Percentiles rank a stretch among this genome's conserved stretches.
These are phyloP conservation scores for Phrynocephalus forsythii DNA, from an alignment of 2,797 vertebrate genomes.

Conservation along the genomic window DNA sequence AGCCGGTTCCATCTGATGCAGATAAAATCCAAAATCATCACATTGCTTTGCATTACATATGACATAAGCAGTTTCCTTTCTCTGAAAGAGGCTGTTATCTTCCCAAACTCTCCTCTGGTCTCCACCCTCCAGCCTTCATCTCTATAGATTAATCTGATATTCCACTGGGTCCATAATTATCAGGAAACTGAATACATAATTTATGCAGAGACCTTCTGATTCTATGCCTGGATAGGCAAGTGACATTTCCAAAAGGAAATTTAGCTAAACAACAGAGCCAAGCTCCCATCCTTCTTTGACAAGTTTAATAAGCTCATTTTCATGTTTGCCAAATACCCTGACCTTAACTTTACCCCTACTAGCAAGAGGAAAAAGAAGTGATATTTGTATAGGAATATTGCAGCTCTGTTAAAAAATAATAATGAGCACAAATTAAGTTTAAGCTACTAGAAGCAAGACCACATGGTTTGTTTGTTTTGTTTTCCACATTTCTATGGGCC, in stretches of 20 bases:
- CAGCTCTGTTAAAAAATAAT: background rate
- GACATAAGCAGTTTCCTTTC: background rate
- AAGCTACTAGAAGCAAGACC: background rate
- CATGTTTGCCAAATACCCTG: conserved; percentile 42
- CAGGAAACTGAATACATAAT: conserved; percentile 43
- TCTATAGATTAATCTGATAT: conserved; percentile 1
- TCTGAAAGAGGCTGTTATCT: conserved; percentile 35
- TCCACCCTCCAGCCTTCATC: conserved; percentile 21
- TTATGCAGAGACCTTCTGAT: conserved; percentile 46
- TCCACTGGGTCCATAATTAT: conserved; percentile 46
- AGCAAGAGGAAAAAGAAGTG: conserved; percentile 15
- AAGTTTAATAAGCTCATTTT: conserved; percentile 42
- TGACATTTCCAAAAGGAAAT: conserved; percentile 57
- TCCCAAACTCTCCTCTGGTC: conserved; percentile 24
- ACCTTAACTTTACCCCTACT: conserved; percentile 43
- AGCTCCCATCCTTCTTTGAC: conserved; percentile 47
- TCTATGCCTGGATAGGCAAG: conserved; percentile 29
- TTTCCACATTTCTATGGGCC: too few relatives aligned
- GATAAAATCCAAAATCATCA: background rate
- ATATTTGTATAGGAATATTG: background rate
- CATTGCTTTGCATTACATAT: background rate
- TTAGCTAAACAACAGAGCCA: conserved; percentile 1
- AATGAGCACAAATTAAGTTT: background rate
- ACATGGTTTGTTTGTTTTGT: too few relatives aligned
- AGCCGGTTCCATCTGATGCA: conserved; percentile 23